Percentiles rank a stretch among this genome's conserved stretches.
Evolutionary conservation across 2,797 vertebrate species (phyloP).

Genomic region (Melanotaenia pygmaea): DNA sequence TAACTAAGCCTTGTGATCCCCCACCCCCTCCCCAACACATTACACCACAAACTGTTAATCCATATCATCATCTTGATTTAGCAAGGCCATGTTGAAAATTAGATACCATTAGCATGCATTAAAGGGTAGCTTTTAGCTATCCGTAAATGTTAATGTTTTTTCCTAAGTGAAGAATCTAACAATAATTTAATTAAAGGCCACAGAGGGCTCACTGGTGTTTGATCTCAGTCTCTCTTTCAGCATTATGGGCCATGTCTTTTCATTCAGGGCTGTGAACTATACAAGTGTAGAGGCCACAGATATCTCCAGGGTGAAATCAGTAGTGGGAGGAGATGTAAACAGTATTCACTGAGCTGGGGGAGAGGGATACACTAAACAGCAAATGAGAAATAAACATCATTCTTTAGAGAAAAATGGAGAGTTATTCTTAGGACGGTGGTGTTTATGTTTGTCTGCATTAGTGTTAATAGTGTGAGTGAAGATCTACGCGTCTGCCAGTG

Average conservation of each 20-base stretch:
- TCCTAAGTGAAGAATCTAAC: slow-evolving; percentile 44
- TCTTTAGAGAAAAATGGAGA: slow-evolving; percentile 65
- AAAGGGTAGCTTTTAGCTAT: slow-evolving; percentile 39
- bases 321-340: slow-evolving; percentile 70
- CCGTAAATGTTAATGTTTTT: slow-evolving; percentile 59
- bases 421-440: slow-evolving; percentile 74
- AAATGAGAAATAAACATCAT: slow-evolving; percentile 74
- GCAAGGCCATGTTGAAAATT: slow-evolving; percentile 69
- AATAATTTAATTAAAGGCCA: slow-evolving; percentile 61
- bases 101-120: slow-evolving; percentile 56
- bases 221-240: slow-evolving; percentile 50
- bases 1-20: slow-evolving; percentile 12
- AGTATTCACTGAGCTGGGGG: slow-evolving; percentile 56
- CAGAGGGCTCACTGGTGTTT: slow-evolving; percentile 36
- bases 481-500: slow-evolving; percentile 41
- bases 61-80: slow-evolving; percentile 62
- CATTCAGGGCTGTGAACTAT: slow-evolving; percentile 65
- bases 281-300: slow-evolving; percentile 63
- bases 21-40: slow-evolving; percentile 13
- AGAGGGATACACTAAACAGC: slow-evolving; percentile 50
- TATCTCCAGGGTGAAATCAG: slow-evolving; percentile 65
- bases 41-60: slow-evolving; percentile 61
- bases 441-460: slow-evolving; percentile 70
- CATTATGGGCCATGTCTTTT: slow-evolving; percentile 45
- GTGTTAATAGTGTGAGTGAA: slow-evolving; percentile 66